Evolutionary conservation across 1,140 invertebrate species (phyloP).

Genomic region (Drosophila parabipectinata): DNA sequence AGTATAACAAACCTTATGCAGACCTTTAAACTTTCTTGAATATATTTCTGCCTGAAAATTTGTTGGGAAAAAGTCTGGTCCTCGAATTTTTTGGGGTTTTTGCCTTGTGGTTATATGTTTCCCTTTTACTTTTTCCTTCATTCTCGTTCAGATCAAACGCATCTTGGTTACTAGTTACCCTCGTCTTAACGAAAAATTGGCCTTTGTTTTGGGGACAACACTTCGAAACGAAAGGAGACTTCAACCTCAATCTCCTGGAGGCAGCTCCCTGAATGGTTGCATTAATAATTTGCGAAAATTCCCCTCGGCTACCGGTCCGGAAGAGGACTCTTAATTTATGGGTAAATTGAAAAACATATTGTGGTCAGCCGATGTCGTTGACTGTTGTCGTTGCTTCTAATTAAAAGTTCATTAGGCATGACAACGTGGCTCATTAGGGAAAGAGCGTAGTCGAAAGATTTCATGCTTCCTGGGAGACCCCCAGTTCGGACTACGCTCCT

Average conservation of each 20-base stretch:
- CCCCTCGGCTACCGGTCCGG: background rate
- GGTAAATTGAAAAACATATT: slow-evolving; percentile 69
- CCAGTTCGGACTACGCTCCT: slow-evolving; percentile 16
- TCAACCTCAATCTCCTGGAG: slow-evolving; percentile 6
- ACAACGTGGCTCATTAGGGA: slow-evolving; percentile 67
- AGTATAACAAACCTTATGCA: background rate
- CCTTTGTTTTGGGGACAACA: slow-evolving; percentile 34
- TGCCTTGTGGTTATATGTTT: slow-evolving; percentile 50
- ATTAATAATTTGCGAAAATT: slow-evolving; percentile 45
- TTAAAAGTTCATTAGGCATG: slow-evolving; percentile 79
- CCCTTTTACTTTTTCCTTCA: background rate
- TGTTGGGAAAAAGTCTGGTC: background rate
- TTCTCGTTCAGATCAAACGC: slow-evolving; percentile 62
- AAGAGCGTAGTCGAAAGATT: slow-evolving; percentile 5
- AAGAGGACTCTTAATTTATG: slow-evolving; percentile 58
- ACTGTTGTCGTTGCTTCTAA: slow-evolving; percentile 66
- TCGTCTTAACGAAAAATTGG: slow-evolving; percentile 58
- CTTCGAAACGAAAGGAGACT: background rate
- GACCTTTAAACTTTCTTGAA: background rate
- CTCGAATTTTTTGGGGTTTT: slow-evolving; percentile 9
- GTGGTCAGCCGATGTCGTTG: slow-evolving; percentile 45
- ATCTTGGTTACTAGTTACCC: slow-evolving; percentile 20
- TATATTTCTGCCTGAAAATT: slow-evolving; percentile 6
- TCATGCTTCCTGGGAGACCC: slow-evolving; percentile 13
- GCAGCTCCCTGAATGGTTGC: slow-evolving; percentile 17